These are phyloP conservation scores for Oscheius sp. DNA, from an alignment of 2,888 invertebrate genomes.

Conservation along the genomic window DNA sequence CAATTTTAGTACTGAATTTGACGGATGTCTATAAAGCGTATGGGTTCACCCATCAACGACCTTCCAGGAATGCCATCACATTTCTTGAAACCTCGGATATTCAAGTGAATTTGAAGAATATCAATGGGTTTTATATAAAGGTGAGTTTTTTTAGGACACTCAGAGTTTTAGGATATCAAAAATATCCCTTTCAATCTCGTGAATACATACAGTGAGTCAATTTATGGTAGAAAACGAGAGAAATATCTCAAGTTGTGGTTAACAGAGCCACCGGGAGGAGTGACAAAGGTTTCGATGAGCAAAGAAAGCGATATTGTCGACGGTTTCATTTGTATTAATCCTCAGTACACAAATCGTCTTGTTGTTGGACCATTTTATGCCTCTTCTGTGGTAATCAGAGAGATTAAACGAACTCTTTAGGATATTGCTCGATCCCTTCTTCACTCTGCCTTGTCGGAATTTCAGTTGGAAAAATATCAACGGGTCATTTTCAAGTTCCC, in stretches of 20 bases:
- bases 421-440: constrained; percentile 1
- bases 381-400: not conserved
- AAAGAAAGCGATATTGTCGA: not conserved
- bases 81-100: not conserved
- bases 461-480: not conserved
- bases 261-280: not conserved
- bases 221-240: not conserved
- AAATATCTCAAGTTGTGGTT: constrained; percentile 13
- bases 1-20: constrained; percentile 2
- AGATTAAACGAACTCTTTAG: not conserved
- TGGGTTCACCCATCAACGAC: not conserved
- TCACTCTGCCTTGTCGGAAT: not conserved
- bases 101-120: not conserved
- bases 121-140: not conserved
- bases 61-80: not conserved
- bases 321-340: constrained; percentile 6
- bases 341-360: constrained; percentile 7
- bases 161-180: not conserved
- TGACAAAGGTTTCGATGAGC: not conserved
- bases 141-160: not conserved
- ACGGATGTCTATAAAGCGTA: constrained; percentile 4
- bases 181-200: not conserved
- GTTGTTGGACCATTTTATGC: constrained; percentile 21
- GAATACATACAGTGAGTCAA: not conserved
- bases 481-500: constrained; percentile 19